Evolutionary conservation across 2,888 invertebrate species (phyloP).

Genomic region (Drosophila putrida): DNA sequence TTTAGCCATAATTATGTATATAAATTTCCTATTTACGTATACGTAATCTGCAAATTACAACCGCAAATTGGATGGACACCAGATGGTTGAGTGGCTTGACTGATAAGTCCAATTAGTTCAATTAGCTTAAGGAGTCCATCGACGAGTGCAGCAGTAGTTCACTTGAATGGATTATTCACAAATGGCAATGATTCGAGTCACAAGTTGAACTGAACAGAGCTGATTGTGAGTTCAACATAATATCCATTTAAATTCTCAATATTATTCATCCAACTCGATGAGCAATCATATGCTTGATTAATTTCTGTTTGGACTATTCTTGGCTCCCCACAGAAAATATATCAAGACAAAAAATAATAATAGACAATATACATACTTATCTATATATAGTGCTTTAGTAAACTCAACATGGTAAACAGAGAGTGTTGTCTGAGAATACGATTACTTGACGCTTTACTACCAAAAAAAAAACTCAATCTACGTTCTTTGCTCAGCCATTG

Average conservation of each 20-base stretch:
- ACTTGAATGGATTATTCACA: slow-evolving; percentile 6
- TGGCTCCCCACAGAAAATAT: slow-evolving; percentile 1
- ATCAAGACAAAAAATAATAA: slow-evolving; percentile 4
- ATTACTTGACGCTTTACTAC: slow-evolving; percentile 39
- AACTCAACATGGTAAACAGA: slow-evolving; percentile 29
- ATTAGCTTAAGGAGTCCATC: slow-evolving; percentile 10
- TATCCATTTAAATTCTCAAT: slow-evolving; percentile 22
- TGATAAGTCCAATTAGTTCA: slow-evolving; percentile 12
- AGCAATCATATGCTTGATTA: slow-evolving; percentile 59
- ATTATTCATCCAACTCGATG: slow-evolving; percentile 39
- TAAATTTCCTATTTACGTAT: neutral
- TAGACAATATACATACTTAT: neutral
- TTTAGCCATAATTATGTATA: slow-evolving; percentile 47
- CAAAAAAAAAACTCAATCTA: slow-evolving; percentile 57
- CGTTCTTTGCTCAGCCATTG: slow-evolving; percentile 38
- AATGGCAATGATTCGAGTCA: slow-evolving; percentile 5
- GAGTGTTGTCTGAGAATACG: slow-evolving; percentile 21
- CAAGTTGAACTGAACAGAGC: slow-evolving; percentile 37
- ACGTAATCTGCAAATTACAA: slow-evolving; percentile 1
- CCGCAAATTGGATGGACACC: slow-evolving; percentile 13
- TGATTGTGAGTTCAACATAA: no score
- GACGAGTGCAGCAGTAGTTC: slow-evolving; percentile 28
- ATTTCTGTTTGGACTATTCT: slow-evolving; percentile 33
- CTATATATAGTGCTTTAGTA: slow-evolving; percentile 17
- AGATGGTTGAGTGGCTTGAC: neutral